Evolutionary conservation across 1,140 invertebrate genomes (phyloP).

Genomic region (Drosophila fuyamai): DNA sequence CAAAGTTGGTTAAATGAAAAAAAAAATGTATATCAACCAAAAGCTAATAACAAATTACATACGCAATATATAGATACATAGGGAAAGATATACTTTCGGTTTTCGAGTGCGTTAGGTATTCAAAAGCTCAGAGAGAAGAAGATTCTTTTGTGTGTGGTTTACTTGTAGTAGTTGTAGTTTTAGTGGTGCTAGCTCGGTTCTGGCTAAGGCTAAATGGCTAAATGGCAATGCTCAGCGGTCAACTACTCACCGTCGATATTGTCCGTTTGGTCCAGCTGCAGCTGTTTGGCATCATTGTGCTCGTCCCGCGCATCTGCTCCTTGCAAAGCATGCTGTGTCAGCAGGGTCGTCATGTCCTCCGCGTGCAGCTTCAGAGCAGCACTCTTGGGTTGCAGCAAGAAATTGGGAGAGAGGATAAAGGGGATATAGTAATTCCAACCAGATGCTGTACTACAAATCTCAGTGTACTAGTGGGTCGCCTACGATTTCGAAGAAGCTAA

Average conservation of each 20-base stretch:
- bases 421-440: constrained; percentile 12
- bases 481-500: background rate
- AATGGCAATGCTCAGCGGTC: constrained; percentile 24
- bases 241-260: constrained; percentile 84
- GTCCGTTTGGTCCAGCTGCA: constrained; percentile 81
- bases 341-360: constrained; percentile 81
- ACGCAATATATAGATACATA: constrained; percentile 45
- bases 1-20: constrained; percentile 41
- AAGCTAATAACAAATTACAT: constrained; percentile 59
- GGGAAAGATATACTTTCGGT: constrained; percentile 40
- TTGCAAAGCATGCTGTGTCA: constrained; percentile 76
- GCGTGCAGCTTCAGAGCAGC: constrained; percentile 77
- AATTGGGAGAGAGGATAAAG: constrained; percentile 6
- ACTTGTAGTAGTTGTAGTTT: constrained; percentile 43
- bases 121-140: constrained; percentile 62
- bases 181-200: constrained; percentile 56
- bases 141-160: constrained; percentile 45
- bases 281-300: constrained; percentile 81
- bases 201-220: constrained; percentile 45
- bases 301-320: constrained; percentile 74
- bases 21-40: constrained; percentile 47
- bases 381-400: constrained; percentile 36
- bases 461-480: background rate
- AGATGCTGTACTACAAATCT: background rate
- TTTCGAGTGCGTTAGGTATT: constrained; percentile 48